These are phyloP conservation scores for Leuctra nigra DNA, from an alignment of 2,888 invertebrate genomes.

Conservation along the genomic window DNA sequence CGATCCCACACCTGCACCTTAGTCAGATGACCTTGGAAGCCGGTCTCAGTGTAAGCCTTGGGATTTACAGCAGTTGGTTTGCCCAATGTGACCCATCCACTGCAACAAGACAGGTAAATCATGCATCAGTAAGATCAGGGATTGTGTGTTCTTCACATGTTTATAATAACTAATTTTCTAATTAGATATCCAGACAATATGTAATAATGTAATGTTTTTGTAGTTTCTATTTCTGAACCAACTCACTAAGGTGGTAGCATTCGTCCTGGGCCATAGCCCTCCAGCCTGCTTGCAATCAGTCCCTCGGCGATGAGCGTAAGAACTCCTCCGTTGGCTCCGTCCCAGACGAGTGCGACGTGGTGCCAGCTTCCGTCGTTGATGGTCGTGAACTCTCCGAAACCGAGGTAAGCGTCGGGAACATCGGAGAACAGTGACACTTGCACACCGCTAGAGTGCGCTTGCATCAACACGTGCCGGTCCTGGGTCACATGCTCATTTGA, in stretches of 20 bases:
- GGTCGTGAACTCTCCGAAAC: slow-evolving; percentile 85
- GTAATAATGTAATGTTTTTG: no score
- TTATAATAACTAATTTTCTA: no score
- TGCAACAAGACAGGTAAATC: slow-evolving; percentile 39
- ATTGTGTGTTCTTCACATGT: no score
- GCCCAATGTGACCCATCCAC: slow-evolving; percentile 88
- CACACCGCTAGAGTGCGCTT: slow-evolving; percentile 90
- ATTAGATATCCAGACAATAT: no score
- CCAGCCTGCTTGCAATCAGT: slow-evolving; percentile 85
- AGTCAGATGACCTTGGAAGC: slow-evolving; percentile 93
- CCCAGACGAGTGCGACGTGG: slow-evolving; percentile 93
- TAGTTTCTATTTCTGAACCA: no score
- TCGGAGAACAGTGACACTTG: slow-evolving; percentile 85
- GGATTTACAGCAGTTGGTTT: slow-evolving; percentile 76
- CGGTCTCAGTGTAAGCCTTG: slow-evolving; percentile 78
- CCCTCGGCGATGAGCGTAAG: slow-evolving; percentile 92
- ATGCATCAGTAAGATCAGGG: neutral
- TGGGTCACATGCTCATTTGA: slow-evolving; percentile 55
- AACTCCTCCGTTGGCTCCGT: slow-evolving; percentile 77
- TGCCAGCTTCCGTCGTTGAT: slow-evolving; percentile 97
- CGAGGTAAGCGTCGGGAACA: slow-evolving; percentile 80
- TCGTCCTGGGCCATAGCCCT: slow-evolving; percentile 79
- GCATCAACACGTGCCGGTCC: slow-evolving; percentile 73
- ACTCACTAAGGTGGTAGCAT: slow-evolving; percentile 77
- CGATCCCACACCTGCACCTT: slow-evolving; percentile 93